Evolutionary conservation across 2,797 vertebrate genomes (phyloP).

Genomic region (Pseudopleuronectes americanus): DNA sequence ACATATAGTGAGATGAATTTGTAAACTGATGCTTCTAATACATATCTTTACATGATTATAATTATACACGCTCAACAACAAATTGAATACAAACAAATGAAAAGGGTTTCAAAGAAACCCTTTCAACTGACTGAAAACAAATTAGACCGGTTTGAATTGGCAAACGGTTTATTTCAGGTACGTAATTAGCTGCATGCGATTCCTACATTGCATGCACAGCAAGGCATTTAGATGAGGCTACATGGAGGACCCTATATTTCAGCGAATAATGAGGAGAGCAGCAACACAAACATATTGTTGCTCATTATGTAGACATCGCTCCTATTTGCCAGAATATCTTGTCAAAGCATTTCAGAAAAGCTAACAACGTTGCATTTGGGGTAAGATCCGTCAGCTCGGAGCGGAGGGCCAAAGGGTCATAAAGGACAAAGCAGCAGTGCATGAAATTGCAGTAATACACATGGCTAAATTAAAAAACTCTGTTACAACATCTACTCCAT

Average conservation of each 20-base stretch:
- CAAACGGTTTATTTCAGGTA: conserved; percentile 50
- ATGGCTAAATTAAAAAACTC: conserved; percentile 50
- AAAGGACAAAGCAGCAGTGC: conserved; percentile 60
- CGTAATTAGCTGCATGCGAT: conserved; percentile 26
- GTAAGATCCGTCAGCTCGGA: conserved; percentile 37
- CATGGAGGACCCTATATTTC: conserved; percentile 7
- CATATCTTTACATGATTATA: too few species aligned
- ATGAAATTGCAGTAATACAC: conserved; percentile 62
- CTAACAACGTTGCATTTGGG: conserved; percentile 25
- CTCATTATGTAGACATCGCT: conserved; percentile 51
- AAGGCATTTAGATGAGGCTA: conserved; percentile 29
- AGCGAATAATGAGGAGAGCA: conserved; percentile 44
- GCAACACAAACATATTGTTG: conserved; percentile 26
- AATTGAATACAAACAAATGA: neutral
- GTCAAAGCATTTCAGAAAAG: conserved; percentile 39
- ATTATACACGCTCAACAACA: neutral
- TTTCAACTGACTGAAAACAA: neutral
- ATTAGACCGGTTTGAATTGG: conserved; percentile 24
- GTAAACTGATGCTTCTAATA: too few species aligned
- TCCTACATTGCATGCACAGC: conserved; percentile 33
- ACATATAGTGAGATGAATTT: too few species aligned
- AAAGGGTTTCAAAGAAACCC: conserved; percentile 1
- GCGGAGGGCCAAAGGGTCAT: conserved; percentile 51
- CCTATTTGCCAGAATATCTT: conserved; percentile 41
- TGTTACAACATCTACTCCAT: conserved; percentile 19